Percentiles rank a stretch among this genome's conserved stretches.
Evolutionary conservation across 2,888 invertebrate species (phyloP).

Genomic region (Luperina testacea): DNA sequence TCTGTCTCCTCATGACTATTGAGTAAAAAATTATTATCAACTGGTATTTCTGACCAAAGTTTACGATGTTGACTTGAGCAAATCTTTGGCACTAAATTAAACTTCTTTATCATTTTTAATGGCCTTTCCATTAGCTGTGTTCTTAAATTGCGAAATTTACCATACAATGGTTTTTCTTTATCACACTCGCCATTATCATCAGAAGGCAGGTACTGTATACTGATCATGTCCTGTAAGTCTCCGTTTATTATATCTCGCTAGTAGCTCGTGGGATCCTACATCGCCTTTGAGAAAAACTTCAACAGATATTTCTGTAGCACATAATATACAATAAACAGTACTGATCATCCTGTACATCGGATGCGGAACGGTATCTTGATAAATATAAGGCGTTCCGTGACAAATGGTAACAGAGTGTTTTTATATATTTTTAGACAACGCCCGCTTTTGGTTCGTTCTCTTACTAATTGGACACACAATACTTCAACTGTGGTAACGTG

Average conservation of each 20-base stretch:
- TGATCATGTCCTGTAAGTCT: neutral
- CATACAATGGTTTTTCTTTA: neutral
- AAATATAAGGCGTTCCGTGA: slow-evolving; percentile 88
- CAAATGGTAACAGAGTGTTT: slow-evolving; percentile 89
- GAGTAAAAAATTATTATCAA: neutral
- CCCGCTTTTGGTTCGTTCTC: slow-evolving; percentile 72
- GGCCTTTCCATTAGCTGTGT: no score
- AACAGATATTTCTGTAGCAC: neutral
- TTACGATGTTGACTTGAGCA: neutral
- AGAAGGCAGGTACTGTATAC: neutral
- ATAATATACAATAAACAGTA: neutral
- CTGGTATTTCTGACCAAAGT: neutral
- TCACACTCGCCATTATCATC: neutral
- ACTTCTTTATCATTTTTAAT: neutral
- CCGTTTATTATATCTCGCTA: neutral
- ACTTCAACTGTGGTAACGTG: slow-evolving; percentile 73
- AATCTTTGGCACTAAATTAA: neutral
- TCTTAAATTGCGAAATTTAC: neutral
- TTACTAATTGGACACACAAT: slow-evolving; percentile 89
- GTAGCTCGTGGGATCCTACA: neutral
- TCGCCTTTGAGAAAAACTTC: neutral
- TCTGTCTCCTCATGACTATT: neutral
- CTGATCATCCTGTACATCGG: slow-evolving; percentile 70
- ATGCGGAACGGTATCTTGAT: slow-evolving; percentile 85
- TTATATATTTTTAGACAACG: slow-evolving; percentile 87